Evolutionary conservation across 2,888 invertebrate genomes (phyloP).

Genomic region (Lacanobia wlatinum): DNA sequence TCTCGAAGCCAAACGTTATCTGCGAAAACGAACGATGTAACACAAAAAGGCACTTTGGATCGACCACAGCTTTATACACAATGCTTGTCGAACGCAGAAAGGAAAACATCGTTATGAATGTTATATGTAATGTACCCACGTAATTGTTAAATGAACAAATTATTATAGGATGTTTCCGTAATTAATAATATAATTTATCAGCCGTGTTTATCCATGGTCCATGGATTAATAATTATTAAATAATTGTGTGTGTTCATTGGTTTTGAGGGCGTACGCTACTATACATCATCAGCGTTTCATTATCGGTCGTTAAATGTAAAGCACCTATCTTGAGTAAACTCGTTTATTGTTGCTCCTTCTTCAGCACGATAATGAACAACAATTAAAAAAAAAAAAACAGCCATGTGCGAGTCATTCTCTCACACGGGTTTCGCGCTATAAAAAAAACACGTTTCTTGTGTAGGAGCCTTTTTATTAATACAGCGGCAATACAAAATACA

Average conservation of each 20-base stretch:
- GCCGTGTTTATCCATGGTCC: slow-evolving; percentile 30
- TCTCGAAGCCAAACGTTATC: slow-evolving; percentile 75
- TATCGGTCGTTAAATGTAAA: neutral
- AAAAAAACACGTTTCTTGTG: too few species aligned
- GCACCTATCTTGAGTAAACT: neutral
- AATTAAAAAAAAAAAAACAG: neutral
- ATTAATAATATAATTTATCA: slow-evolving; percentile 45
- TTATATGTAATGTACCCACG: slow-evolving; percentile 38
- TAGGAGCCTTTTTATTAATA: too few species aligned
- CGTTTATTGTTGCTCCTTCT: neutral
- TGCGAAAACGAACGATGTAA: slow-evolving; percentile 71
- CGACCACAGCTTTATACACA: slow-evolving; percentile 43
- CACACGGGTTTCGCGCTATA: too few species aligned
- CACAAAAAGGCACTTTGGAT: slow-evolving; percentile 78
- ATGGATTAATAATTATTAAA: slow-evolving; percentile 42
- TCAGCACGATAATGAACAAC: neutral
- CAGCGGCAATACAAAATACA: too few species aligned
- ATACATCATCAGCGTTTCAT: slow-evolving; percentile 3
- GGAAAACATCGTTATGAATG: slow-evolving; percentile 41
- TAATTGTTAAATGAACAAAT: slow-evolving; percentile 43
- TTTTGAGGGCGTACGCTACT: neutral
- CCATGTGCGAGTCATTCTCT: too few species aligned
- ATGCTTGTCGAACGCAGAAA: slow-evolving; percentile 25
- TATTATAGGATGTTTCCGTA: slow-evolving; percentile 30
- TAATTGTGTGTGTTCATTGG: slow-evolving; percentile 26